Percentiles rank a stretch among this genome's conserved stretches.
These are phyloP conservation scores for Polydesmus complanatus DNA, from an alignment of 2,888 invertebrate genomes.

Conservation along the genomic window DNA sequence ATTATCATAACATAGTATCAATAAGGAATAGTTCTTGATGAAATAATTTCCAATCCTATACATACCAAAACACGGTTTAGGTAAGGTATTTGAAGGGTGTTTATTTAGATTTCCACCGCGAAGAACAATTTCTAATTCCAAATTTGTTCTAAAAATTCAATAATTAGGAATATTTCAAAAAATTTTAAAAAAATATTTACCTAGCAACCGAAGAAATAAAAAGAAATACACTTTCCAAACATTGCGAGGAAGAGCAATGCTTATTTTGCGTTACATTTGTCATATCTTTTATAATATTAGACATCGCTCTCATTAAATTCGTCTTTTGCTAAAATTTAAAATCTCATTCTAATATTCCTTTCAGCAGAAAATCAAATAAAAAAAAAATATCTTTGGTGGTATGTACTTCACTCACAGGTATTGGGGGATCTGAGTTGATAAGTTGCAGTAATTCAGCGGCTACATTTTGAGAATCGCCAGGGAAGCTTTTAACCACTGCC, in stretches of 20 bases:
- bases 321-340: constrained; percentile 22
- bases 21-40: not conserved
- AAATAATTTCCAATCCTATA: not conserved
- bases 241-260: constrained; percentile 40
- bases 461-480: constrained; percentile 30
- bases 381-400: too few species aligned
- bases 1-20: constrained; percentile 16
- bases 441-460: constrained; percentile 35
- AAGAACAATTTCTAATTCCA: constrained; percentile 83
- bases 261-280: constrained; percentile 66
- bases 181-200: constrained; percentile 21
- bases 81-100: constrained; percentile 28
- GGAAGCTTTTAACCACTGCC: constrained; percentile 36
- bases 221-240: constrained; percentile 61
- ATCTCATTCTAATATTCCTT: not conserved
- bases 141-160: constrained; percentile 58
- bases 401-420: too few species aligned
- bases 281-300: constrained; percentile 64
- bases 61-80: constrained; percentile 24
- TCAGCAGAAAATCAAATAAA: constrained; percentile 10
- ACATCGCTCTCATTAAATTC: constrained; percentile 33
- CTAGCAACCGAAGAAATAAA: constrained; percentile 45
- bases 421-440: constrained; percentile 31
- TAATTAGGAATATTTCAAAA: not conserved
- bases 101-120: constrained; percentile 60